A percentile compares a stretch with the other conserved stretches of the same genome.
phyloP scores from a whole-genome alignment of 2,113 vertebrate species.

The Sciurus niger region DNA sequence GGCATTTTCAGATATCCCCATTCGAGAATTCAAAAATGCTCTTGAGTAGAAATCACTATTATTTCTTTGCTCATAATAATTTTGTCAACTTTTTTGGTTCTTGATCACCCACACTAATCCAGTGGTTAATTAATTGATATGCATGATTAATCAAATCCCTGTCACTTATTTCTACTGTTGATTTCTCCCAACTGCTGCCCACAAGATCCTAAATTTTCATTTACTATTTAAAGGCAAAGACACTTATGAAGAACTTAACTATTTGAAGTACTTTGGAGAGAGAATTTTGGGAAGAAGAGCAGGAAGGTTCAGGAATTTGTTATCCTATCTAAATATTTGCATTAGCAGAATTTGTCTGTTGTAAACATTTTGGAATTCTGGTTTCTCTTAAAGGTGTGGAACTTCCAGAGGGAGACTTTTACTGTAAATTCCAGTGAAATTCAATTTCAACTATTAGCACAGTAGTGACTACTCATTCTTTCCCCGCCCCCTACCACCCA shows the following conservation, averaged over 20 bases:
- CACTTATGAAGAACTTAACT: background rate
- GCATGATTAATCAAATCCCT: background rate
- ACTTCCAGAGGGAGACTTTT: accelerated
- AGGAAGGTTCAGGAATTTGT: background rate
- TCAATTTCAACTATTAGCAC: background rate
- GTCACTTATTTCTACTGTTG: background rate
- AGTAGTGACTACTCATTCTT: too few relatives aligned
- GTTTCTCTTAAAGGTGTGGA: background rate
- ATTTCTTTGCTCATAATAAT: background rate
- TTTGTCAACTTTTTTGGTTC: background rate
- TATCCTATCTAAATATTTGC: background rate
- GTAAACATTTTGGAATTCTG: background rate
- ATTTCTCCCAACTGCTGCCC: background rate
- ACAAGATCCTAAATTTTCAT: background rate
- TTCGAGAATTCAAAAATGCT: background rate
- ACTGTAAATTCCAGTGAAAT: background rate
- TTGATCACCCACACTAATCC: background rate
- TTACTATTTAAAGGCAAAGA: background rate
- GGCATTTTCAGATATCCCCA: background rate
- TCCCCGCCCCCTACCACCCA: accelerated
- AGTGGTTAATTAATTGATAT: background rate
- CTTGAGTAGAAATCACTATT: background rate
- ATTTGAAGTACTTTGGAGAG: background rate
- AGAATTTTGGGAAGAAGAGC: background rate
- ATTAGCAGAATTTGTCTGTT: background rate